Evolutionary conservation across 2,888 invertebrate genomes (phyloP), one percentile per base, ranked within the genome.

Genomic region (Coleophora flavipennella): DNA sequence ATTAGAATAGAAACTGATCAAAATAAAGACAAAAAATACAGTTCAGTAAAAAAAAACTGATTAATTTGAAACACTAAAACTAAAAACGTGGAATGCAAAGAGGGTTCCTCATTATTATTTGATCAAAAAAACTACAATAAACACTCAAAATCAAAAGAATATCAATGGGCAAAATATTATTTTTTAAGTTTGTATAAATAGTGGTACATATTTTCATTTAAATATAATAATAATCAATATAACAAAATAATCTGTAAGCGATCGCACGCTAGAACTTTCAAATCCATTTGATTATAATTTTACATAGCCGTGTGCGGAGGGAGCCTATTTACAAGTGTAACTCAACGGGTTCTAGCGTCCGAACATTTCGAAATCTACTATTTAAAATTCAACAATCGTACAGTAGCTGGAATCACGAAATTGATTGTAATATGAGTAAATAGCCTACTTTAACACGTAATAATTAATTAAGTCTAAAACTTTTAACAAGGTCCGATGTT

Each of bases 21-120:
- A 6, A 20, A 20, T 20, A 20, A 20, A 6, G 20, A 20, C 20
- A 20, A 20, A 20, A 20, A 4, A 28, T 20, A 32, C 13, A 36
- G 27, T 40, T 33, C 28, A 39, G 12, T 32, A 36, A 41, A 37
- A 39, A 32, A 33, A 35, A 37, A 38, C 29, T 32, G 36, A 35
- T 38, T 40, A 33, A 37, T 35, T 37, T 36, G 11, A n/a, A 39
- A 39, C 36, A 39, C 35, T 36, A 29, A 38, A 38, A 37, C 38
- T 38, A 41, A 37, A 31, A 35, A 41, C 25, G 39, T 80, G 81
- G 83, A 83, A 83, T 83, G 81, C 81, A 79, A 73, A 40, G 66
- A 69, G 73, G 75, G 60, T 63, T 58, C 59, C 59, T 35, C n/a
- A 32, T 13, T 59, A 54, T 62, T 53, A 53, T 53, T 45, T 51